phyloP scores from a whole-genome alignment of 2,888 invertebrate species.

The Carcina quercana region DNA sequence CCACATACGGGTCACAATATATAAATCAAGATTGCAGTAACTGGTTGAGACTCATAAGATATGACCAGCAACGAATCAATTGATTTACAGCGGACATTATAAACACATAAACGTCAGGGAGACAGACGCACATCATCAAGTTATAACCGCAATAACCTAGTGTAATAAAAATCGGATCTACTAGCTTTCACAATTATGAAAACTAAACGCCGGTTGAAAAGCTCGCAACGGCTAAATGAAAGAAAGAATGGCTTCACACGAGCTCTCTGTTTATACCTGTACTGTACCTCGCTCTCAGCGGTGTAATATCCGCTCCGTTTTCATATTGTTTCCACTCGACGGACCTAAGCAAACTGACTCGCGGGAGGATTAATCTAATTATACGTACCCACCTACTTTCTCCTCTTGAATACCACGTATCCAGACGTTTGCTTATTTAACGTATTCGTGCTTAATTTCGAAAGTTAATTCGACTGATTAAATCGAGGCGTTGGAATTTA shows the following conservation, averaged over 20 bases:
- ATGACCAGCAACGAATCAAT: too few species aligned
- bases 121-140: too few species aligned
- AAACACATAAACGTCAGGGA: too few species aligned
- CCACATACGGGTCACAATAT: too few species aligned
- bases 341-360: conserved; percentile 59
- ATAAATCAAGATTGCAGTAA: too few species aligned
- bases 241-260: conserved; percentile 43
- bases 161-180: too few species aligned
- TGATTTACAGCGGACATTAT: too few species aligned
- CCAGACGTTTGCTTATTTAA: conserved; percentile 3
- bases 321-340: conserved; percentile 55
- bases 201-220: conserved; percentile 9
- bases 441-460: too few species aligned
- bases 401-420: conserved; percentile 4
- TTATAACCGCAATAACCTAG: too few species aligned
- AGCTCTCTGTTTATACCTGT: conserved; percentile 53
- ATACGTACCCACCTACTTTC: conserved; percentile 8
- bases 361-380: conserved; percentile 57
- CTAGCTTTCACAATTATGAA: conserved; percentile 9
- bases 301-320: conserved; percentile 65
- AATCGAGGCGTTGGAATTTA: too few species aligned
- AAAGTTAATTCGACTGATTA: too few species aligned
- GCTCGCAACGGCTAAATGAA: conserved; percentile 34
- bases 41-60: too few species aligned
- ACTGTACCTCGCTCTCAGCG: conserved; percentile 52